A percentile compares a stretch with the other conserved stretches of the same genome.
Conservation (phyloP, 2,113 vertebrate genomes). For the Tinamus guttatus region DNA sequence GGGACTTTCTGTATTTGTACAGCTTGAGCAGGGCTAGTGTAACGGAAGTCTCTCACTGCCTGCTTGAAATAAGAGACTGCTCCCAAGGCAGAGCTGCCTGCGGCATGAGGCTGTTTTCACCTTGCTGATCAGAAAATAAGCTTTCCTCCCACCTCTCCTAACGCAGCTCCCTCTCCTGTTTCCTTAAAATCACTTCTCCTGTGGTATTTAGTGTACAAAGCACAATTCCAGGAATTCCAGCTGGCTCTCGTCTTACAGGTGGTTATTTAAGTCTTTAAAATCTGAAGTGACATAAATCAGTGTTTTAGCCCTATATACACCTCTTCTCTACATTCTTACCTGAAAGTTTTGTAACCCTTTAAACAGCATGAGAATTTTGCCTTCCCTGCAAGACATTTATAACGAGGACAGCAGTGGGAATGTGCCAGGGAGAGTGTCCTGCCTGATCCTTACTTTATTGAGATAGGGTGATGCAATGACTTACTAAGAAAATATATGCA, state of each 20-base stretch:
- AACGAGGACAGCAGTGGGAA: not conserved
- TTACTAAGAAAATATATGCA: not conserved
- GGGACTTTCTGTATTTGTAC: conserved; percentile 47
- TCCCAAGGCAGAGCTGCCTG: not conserved
- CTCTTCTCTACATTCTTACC: not conserved
- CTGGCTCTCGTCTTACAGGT: not conserved
- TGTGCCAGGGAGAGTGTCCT: not conserved
- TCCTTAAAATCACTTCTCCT: not conserved
- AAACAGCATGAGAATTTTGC: not conserved
- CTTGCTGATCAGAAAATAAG: not conserved
- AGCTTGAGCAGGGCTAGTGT: not conserved
- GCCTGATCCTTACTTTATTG: not conserved
- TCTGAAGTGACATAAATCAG: not conserved
- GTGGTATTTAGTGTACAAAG: not conserved
- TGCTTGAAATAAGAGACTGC: not conserved
- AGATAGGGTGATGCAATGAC: not conserved
- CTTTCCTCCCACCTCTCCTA: not conserved
- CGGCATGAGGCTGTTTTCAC: not conserved
- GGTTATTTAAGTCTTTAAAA: not conserved
- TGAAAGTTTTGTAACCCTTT: not conserved
- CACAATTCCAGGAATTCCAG: not conserved
- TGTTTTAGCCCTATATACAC: not conserved
- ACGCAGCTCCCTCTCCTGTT: not conserved
- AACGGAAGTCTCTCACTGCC: not conserved
- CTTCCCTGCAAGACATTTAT: not conserved